phyloP scores from a whole-genome alignment of 2,797 vertebrate genomes.

The Hipposideros larvatus region DNA sequence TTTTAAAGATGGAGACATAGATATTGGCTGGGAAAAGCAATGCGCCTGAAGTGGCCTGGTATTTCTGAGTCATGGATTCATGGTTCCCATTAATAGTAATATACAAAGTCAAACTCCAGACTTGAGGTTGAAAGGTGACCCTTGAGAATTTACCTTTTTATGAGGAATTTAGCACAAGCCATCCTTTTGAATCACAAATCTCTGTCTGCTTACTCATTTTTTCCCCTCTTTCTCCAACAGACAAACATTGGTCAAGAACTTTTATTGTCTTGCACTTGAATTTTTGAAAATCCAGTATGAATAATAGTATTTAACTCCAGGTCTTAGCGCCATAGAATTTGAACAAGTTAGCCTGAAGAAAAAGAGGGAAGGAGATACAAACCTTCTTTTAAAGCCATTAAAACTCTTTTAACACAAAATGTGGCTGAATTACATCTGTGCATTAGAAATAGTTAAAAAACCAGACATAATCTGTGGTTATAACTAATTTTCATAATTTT shows the following conservation, averaged over 20 bases:
- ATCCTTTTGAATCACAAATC: background rate
- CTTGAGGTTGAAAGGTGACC: background rate
- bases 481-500: constrained; percentile 53
- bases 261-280: constrained; percentile 8
- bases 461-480: constrained; percentile 37
- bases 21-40: constrained; percentile 13
- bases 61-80: constrained; percentile 14
- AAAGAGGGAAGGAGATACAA: background rate
- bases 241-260: background rate
- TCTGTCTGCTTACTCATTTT: background rate
- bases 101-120: background rate
- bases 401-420: background rate
- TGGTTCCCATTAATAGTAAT: background rate
- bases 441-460: constrained; percentile 62
- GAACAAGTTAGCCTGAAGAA: background rate
- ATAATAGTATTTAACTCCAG: background rate
- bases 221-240: background rate
- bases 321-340: background rate
- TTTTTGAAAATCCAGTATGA: constrained; percentile 25
- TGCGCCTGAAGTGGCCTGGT: background rate
- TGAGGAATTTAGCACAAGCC: background rate
- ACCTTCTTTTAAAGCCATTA: constrained; percentile 51
- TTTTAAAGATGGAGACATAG: constrained; percentile 21
- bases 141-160: constrained; percentile 12
- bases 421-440: constrained; percentile 21